phyloP scores from a whole-genome alignment of 2,113 vertebrate species.

The Ictidomys tridecemlineatus region DNA sequence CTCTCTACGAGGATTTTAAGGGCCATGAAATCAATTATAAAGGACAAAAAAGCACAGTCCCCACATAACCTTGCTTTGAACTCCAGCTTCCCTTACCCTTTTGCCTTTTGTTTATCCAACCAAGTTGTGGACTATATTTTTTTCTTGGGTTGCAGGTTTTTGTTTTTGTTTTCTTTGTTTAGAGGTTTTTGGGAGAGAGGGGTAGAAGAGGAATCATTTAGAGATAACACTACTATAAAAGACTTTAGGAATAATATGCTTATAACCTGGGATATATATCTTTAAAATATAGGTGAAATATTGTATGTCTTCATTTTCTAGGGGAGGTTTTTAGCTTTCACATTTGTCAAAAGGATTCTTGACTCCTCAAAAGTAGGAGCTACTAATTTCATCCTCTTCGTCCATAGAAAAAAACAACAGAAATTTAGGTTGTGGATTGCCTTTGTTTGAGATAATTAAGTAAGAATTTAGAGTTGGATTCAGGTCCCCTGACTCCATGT shows the following conservation, averaged over 20 bases:
- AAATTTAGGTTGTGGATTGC: not conserved
- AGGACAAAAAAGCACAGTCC: not conserved
- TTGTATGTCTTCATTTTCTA: not conserved
- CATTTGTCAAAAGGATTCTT: constrained; percentile 3
- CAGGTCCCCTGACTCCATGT: not conserved
- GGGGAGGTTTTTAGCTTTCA: constrained; percentile 9
- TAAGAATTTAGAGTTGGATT: not conserved
- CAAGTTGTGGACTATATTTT: not conserved
- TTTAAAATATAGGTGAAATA: not conserved
- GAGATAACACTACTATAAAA: constrained; percentile 12
- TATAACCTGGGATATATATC: not conserved
- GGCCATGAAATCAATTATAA: constrained; percentile 16
- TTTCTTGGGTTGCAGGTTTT: not conserved
- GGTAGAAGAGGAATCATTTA: not conserved
- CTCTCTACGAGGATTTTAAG: constrained; percentile 4
- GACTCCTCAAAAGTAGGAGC: not conserved
- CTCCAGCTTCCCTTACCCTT: not conserved
- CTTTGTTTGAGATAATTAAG: not conserved
- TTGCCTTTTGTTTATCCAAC: not conserved
- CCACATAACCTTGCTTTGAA: not conserved
- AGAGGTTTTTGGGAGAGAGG: not conserved
- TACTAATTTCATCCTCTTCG: not conserved
- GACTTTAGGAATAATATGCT: not conserved
- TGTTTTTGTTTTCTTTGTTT: not conserved
- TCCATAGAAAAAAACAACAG: not conserved